Evolutionary conservation across 2,113 vertebrate genomes (phyloP).

Genomic region (Spea bombifrons): DNA sequence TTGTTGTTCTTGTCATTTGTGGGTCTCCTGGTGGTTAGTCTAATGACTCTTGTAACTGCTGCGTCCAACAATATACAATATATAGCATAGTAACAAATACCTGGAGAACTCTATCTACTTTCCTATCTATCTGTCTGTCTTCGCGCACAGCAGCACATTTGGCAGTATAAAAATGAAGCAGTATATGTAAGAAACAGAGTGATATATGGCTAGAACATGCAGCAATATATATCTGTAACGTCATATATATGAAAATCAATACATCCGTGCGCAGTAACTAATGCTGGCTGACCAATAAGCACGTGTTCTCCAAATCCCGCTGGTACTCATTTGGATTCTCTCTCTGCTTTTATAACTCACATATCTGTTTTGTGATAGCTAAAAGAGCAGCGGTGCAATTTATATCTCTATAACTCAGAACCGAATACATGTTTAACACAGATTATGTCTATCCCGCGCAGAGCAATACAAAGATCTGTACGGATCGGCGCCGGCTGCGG

Average conservation of each 20-base stretch:
- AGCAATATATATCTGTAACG: not conserved
- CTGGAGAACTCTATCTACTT: not conserved
- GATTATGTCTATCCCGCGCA: too few species aligned
- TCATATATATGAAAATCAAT: not conserved
- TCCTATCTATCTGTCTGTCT: too few species aligned
- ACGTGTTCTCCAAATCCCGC: not conserved
- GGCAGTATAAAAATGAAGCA: not conserved
- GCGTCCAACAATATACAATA: not conserved
- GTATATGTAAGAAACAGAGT: not conserved
- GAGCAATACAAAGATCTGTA: too few species aligned
- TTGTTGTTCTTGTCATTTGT: constrained; percentile 1
- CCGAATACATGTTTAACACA: not conserved
- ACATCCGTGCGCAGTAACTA: not conserved
- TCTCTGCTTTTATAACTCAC: not conserved
- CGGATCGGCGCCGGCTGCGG: too few species aligned
- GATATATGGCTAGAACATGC: not conserved
- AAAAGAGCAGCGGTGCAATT: not conserved
- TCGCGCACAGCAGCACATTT: not conserved
- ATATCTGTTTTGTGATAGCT: not conserved
- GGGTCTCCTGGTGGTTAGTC: not conserved
- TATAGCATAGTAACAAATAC: not conserved
- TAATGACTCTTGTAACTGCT: not conserved
- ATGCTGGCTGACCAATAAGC: not conserved
- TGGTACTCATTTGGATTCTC: not conserved
- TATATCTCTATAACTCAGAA: not conserved